Evolutionary conservation across 2,113 vertebrate genomes (phyloP), one percentile per base, ranked within the genome.

Genomic region (Halichoerus grypus): DNA sequence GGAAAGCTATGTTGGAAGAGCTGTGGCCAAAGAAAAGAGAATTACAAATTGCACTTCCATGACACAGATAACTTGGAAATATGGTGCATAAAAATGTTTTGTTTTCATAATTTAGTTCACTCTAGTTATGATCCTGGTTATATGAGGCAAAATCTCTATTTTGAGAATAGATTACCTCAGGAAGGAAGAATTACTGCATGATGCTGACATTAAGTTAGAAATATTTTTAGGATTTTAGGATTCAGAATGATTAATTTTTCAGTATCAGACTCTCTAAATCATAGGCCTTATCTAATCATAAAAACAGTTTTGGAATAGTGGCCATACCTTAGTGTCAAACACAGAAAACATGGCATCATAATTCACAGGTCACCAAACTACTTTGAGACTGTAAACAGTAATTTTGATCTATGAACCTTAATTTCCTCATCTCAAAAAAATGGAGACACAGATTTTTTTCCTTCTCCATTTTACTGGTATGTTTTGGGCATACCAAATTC

Each of bases 241-340:
- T 95, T 92, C 74, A 13, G 39, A 85, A 82, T 94, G 59, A 83
- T 83, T 96, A 42, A 24, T 80, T 97, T 94, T 86, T 94, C 18
- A 31, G 59, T 49, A 65, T 87, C 46, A 87, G 59, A 59, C 36
- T 92, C 1, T 69, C 55, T 85, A 46, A 46, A 76, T 42, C 14
- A 93, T 39, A 49, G 31, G 24, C 26, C 67, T 95, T 84, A 65
- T 77, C 42, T 67, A 74, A 87, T 88, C 55, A 76, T 85, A 87
- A 79, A 92, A 90, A 81, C 36, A 67, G 22, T 82, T 87, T 84
- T 24, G 21, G 22, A 83, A 80, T 46, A 87, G 33, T 53, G 46
- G 21, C 80, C 46, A 39, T 46, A 63, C 12, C n/a, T 95, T 57
- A 57, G 0, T 76, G 51, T 94, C 80, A 96, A 92, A 65, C 24